Percentiles rank a stretch among this genome's conserved stretches.
These are phyloP conservation scores for Poicephalus gulielmi DNA, from an alignment of 2,113 vertebrate genomes.

Conservation along the genomic window DNA sequence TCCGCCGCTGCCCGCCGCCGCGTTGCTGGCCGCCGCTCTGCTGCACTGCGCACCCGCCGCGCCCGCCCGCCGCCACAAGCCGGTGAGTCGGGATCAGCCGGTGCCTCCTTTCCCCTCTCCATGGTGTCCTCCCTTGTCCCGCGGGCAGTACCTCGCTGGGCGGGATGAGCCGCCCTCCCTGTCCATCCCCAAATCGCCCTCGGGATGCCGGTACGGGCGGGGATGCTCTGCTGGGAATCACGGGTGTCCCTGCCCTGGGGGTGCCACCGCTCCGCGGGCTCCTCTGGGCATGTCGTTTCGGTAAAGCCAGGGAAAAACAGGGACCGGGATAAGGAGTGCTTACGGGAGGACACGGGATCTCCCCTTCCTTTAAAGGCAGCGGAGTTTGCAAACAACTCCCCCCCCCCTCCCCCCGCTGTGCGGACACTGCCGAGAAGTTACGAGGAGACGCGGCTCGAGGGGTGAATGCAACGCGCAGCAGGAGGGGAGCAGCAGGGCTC, in stretches of 20 bases:
- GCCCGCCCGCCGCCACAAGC: slow-evolving; percentile 62
- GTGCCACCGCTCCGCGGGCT: not conserved
- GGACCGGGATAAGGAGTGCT: not conserved
- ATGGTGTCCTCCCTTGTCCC: not conserved
- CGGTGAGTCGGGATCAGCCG: slow-evolving; percentile 72
- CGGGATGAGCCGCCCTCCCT: not conserved
- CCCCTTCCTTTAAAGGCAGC: not conserved
- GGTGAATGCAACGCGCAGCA: not conserved
- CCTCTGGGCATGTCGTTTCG: not conserved
- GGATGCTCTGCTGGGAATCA: not conserved
- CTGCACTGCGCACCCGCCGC: slow-evolving; percentile 53
- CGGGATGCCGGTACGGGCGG: not conserved
- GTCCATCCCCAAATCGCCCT: not conserved
- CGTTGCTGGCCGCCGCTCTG: slow-evolving; percentile 25
- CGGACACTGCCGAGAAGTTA: not conserved
- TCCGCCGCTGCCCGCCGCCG: slow-evolving; percentile 17
- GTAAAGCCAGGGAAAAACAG: not conserved
- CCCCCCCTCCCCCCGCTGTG: not conserved
- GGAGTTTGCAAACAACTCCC: not conserved
- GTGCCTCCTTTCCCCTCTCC: not conserved
- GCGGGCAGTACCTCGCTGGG: not conserved
- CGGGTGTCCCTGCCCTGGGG: not conserved
- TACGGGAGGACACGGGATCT: not conserved
- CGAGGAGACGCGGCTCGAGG: not conserved
- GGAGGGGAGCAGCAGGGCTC: not conserved